phyloP scores from a whole-genome alignment of 2,888 invertebrate species.

The Pachydiplax longipennis region DNA sequence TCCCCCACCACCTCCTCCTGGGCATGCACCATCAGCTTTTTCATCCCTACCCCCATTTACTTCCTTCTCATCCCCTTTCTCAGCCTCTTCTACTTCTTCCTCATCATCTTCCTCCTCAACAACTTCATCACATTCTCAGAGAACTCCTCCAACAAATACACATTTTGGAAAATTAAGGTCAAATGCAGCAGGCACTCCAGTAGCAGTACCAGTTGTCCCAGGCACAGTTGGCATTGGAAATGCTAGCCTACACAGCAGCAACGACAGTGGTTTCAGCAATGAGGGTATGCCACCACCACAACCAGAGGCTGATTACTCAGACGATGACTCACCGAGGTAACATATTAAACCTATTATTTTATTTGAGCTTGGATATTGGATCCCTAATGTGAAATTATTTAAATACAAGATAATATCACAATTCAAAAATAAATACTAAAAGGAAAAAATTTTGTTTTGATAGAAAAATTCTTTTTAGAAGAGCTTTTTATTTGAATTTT shows the following conservation, averaged over 20 bases:
- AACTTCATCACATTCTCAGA: slow-evolving; percentile 47
- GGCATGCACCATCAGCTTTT: slow-evolving; percentile 57
- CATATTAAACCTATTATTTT: slow-evolving; percentile 22
- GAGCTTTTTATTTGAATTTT: too few relatives aligned
- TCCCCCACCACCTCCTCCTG: slow-evolving; percentile 51
- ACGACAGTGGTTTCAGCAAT: slow-evolving; percentile 91
- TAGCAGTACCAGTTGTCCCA: slow-evolving; percentile 27
- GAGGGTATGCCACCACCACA: slow-evolving; percentile 80
- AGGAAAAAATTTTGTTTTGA: too few relatives aligned
- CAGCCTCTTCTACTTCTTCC: slow-evolving; percentile 48
- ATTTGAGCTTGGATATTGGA: background rate
- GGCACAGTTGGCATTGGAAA: slow-evolving; percentile 51
- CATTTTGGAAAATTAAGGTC: slow-evolving; percentile 9
- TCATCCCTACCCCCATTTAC: slow-evolving; percentile 57
- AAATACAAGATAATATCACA: too few relatives aligned
- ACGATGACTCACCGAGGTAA: slow-evolving; percentile 82
- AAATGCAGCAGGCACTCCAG: slow-evolving; percentile 27
- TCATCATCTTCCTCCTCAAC: slow-evolving; percentile 53
- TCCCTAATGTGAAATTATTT: background rate
- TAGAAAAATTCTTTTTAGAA: too few relatives aligned
- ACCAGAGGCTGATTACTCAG: slow-evolving; percentile 89
- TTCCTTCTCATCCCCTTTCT: slow-evolving; percentile 49
- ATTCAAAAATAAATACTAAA: too few relatives aligned
- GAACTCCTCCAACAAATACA: slow-evolving; percentile 39
- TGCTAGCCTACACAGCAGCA: slow-evolving; percentile 80